phyloP scores from a whole-genome alignment of 2,888 invertebrate species.

The Dicranocentrus wangi region DNA sequence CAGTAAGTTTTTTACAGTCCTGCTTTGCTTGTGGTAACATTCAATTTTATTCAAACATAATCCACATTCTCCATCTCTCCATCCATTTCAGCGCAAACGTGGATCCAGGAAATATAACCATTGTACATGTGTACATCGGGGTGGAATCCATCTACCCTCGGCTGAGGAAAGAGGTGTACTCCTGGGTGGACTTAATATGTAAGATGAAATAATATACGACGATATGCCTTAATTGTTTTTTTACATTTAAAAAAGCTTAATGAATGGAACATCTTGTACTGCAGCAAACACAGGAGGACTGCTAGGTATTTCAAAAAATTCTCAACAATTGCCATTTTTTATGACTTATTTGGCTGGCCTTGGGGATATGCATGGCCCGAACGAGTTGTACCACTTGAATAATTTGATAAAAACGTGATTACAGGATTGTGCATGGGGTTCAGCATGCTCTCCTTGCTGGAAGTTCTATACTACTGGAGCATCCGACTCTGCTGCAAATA shows the following conservation, averaged over 20 bases:
- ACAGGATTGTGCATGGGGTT: conserved; percentile 46
- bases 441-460: not conserved
- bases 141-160: conserved; percentile 61
- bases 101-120: conserved; percentile 52
- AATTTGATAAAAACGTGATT: no score
- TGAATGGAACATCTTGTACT: conserved; percentile 1
- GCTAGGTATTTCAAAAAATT: no score
- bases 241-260: not conserved
- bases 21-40: not conserved
- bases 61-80: conserved; percentile 22
- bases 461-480: not conserved
- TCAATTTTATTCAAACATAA: not conserved
- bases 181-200: conserved; percentile 64
- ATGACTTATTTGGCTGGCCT: no score
- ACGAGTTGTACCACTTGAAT: no score
- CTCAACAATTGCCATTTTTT: no score
- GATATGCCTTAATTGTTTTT: conserved; percentile 7
- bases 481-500: not conserved
- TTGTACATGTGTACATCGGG: conserved; percentile 66
- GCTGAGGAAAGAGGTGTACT: conserved; percentile 63
- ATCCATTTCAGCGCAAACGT: conserved; percentile 23
- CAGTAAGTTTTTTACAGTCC: conserved; percentile 6
- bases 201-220: no score
- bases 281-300: conserved; percentile 61
- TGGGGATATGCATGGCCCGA: no score